Conservation (phyloP, 2,888 invertebrate genomes). For the Campoplex nolae region DNA sequence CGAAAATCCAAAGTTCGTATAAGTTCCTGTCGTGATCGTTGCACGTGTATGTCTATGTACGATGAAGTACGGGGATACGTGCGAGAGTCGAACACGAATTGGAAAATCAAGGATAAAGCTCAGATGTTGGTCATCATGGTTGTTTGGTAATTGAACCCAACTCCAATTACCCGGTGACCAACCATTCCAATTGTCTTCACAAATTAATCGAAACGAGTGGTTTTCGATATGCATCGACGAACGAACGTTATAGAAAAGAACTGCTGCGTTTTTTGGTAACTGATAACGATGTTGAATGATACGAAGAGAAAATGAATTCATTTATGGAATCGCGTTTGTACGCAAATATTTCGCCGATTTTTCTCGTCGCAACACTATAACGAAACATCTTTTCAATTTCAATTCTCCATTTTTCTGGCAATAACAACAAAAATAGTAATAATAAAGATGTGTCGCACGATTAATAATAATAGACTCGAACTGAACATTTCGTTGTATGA, state of each 20-base stretch:
- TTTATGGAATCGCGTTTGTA: no score
- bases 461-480: background rate
- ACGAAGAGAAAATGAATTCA: background rate
- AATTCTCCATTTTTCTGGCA: background rate
- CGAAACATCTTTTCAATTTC: no score
- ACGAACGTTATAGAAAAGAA: background rate
- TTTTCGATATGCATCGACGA: background rate
- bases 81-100: slow-evolving; percentile 44
- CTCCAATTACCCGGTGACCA: slow-evolving; percentile 24
- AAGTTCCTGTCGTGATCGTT: slow-evolving; percentile 60
- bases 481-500: background rate
- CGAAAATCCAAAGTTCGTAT: slow-evolving; percentile 58
- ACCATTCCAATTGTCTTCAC: slow-evolving; percentile 27
- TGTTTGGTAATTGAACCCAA: slow-evolving; percentile 44
- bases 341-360: background rate
- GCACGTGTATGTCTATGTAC: background rate
- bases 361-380: background rate
- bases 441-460: background rate
- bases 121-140: slow-evolving; percentile 44
- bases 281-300: background rate
- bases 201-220: background rate
- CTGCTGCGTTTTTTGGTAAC: background rate
- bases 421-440: background rate
- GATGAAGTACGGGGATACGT: slow-evolving; percentile 9
- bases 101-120: slow-evolving; percentile 29